Evolutionary conservation across 2,113 vertebrate genomes (phyloP), one percentile per base, ranked within the genome.

Genomic region (Sorex araneus): DNA sequence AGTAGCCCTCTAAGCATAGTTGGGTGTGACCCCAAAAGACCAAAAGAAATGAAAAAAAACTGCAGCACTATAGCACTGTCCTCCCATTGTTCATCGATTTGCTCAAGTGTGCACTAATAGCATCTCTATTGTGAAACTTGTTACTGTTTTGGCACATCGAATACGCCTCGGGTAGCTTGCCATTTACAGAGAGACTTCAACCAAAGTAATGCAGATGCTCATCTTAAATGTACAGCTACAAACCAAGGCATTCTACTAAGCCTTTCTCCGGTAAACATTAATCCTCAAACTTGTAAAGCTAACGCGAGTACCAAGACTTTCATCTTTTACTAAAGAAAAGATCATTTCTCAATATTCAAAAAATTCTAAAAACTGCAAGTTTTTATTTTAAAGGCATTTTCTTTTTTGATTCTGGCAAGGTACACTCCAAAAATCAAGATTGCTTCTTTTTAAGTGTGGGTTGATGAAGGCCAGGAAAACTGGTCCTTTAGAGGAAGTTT

Each of bases 291-390:
- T 40, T 84, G 64, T 15, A 47, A 93, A 92, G 76, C 30, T 77
- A 34, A 82, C 11, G 34, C 81, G 19, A 84, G 57, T 47, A 86
- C 50, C 45, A 15, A 75, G 30, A 80, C 60, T 47, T 83, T 82
- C 74, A 92, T 54, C 36, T 45, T 92, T 93, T 79, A 82, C 73
- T 84, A 84, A 90, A 86, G 60, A 89, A 82, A 90, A 67, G 64
- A 27, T 30, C 36, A 23, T 54, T 94, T 47, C 19, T 60, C 80
- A 89, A 94, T 23, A 90, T 75, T 86, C 34, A 79, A 94, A 28
- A 87, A 83, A 89, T 43, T 73, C 36, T 73, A 19, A 81, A 70
- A 88, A 32, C 82, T 30, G 63, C 64, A 82, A 23, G 5, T 80
- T 36, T 87, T 64, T 18, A 86, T 87, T 92, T 90, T 50, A 69